Evolutionary conservation across 1,140 invertebrate species (phyloP), one percentile per base, ranked within the genome.

Genomic region (Neodiprion virginianus): DNA sequence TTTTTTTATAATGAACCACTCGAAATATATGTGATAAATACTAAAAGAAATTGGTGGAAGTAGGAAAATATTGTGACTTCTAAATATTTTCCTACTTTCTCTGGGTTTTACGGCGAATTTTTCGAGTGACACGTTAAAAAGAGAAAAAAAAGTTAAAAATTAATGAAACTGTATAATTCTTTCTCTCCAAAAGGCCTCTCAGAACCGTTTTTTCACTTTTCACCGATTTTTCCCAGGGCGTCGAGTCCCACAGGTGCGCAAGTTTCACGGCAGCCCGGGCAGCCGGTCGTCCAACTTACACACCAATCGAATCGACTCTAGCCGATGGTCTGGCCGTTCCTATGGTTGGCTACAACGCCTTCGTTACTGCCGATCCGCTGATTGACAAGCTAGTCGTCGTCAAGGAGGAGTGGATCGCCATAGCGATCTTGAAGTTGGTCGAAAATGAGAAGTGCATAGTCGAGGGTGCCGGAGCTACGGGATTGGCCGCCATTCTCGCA

Each of bases 241-340:
- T 97, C 4, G 97, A 98, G 87, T 95, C 96, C 0, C 96, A 97
- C 81, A 92, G 94, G 78, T 97, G 96, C 86, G 91, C 95, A 7
- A 96, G 96, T 83, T 98, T 97, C 88, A 85, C 91, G 8, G 86
- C 89, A 50, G 96, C 97, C 0, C 81, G 97, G 74, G 90, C 93
- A 78, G 89, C 91, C 69, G 92, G 94, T 0, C 90, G 92, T 72
- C 96, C 96, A 17, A 87, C 92, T 0, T 88, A 90, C 72, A 93
- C 93, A 3, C 85, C 91, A 17, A 93, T 93, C 50, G 89, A 92
- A 65, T 94, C 95, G 3, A 97, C 96, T 0, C 81, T 98, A 69
- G 96, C 97, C 1, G 97, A 98, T 89, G 97, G 97, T 82, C 88
- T 98, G 21, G 96, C 97, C 0, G 97, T 98, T 0, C 95, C 97